phyloP scores from a whole-genome alignment of 2,113 vertebrate species.

The Hemibagrus wyckioides region DNA sequence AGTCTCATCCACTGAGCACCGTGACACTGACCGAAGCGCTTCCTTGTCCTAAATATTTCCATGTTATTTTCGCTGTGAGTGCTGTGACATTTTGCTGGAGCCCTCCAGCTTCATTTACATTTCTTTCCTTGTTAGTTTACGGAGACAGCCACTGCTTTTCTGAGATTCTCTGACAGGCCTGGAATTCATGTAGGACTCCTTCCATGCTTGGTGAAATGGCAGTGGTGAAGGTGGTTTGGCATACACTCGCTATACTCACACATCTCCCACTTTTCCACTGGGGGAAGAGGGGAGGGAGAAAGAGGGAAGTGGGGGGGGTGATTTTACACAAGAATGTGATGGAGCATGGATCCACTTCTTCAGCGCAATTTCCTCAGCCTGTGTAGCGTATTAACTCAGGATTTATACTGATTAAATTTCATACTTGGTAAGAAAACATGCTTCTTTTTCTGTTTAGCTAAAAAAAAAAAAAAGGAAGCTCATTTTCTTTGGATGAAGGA shows the following conservation, averaged over 20 bases:
- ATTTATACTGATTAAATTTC: slow-evolving; percentile 35
- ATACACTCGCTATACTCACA: slow-evolving; percentile 20
- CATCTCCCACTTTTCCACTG: background rate
- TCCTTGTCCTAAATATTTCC: background rate
- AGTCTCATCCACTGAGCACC: background rate
- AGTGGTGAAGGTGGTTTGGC: slow-evolving; percentile 19
- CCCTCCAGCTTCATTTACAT: slow-evolving; percentile 26
- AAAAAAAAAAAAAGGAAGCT: slow-evolving; percentile 16
- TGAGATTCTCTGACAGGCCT: slow-evolving; percentile 7
- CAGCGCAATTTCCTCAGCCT: slow-evolving; percentile 18
- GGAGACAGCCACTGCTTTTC: slow-evolving; percentile 12
- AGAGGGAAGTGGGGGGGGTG: background rate
- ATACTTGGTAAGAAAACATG: slow-evolving; percentile 25
- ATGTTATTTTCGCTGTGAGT: background rate
- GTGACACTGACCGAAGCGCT: background rate
- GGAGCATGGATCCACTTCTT: slow-evolving; percentile 4
- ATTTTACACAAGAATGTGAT: background rate
- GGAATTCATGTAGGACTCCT: slow-evolving; percentile 17
- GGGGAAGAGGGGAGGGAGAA: background rate
- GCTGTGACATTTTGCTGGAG: slow-evolving; percentile 17
- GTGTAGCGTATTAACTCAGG: slow-evolving; percentile 5
- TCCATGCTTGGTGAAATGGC: slow-evolving; percentile 13
- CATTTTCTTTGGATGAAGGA: slow-evolving; percentile 34
- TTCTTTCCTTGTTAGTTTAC: slow-evolving; percentile 16
- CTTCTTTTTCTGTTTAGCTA: slow-evolving; percentile 2